Evolutionary conservation across 2,113 vertebrate species (phyloP).

Genomic region (Laterallus jamaicensis): DNA sequence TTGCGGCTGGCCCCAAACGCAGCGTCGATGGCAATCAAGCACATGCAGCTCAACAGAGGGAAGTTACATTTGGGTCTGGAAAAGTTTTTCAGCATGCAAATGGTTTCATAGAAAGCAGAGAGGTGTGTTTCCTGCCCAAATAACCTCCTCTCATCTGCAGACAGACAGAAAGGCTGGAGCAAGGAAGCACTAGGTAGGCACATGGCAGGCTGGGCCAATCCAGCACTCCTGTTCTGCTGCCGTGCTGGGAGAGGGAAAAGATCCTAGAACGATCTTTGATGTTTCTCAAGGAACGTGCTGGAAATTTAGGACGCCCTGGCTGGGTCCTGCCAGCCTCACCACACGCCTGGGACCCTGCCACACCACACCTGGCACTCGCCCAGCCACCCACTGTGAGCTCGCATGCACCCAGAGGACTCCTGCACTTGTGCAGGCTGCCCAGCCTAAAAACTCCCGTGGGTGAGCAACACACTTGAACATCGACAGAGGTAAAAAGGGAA

Average conservation of each 20-base stretch:
- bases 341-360: neutral
- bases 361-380: neutral
- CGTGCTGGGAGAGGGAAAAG: neutral
- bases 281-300: neutral
- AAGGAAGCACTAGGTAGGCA: neutral
- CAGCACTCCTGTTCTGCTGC: neutral
- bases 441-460: neutral
- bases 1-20: neutral
- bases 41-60: neutral
- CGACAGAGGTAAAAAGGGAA: slow-evolving; percentile 7
- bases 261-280: neutral
- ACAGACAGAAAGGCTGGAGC: neutral
- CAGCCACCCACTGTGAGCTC: neutral
- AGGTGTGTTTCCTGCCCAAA: neutral
- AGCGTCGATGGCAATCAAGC: neutral
- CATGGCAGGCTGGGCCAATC: accelerated
- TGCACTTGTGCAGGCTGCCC: neutral
- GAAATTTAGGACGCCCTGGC: neutral
- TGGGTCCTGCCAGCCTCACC: neutral
- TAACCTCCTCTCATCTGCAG: neutral
- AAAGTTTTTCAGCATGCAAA: neutral
- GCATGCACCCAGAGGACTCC: neutral
- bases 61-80: neutral
- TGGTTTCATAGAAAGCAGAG: neutral
- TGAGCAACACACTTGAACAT: neutral